A percentile compares a stretch with the other conserved stretches of the same genome.
phyloP scores from a whole-genome alignment of 2,888 invertebrate species.

The Anaspis maculata region DNA sequence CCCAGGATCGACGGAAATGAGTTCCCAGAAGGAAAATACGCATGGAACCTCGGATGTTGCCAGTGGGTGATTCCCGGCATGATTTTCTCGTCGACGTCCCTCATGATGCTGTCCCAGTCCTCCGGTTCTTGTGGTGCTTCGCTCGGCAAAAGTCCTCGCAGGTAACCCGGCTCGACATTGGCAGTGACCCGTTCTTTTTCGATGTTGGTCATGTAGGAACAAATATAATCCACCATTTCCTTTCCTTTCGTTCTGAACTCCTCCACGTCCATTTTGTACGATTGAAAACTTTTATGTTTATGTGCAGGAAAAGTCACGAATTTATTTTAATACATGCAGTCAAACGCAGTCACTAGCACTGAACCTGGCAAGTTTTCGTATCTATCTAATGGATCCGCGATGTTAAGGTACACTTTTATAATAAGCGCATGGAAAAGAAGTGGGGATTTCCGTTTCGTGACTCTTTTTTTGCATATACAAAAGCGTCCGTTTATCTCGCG shows the following conservation, averaged over 20 bases:
- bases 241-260: conserved; percentile 82
- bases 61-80: conserved; percentile 97
- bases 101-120: conserved; percentile 81
- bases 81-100: conserved; percentile 82
- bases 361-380: not conserved
- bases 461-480: too few species aligned
- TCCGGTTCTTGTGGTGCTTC: conserved; percentile 79
- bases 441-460: conserved; percentile 4
- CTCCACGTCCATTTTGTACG: conserved; percentile 68
- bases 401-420: conserved; percentile 8
- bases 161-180: conserved; percentile 84
- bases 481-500: too few species aligned
- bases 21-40: conserved; percentile 97
- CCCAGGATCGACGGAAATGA: conserved; percentile 95
- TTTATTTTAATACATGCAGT: too few species aligned
- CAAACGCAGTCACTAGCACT: not conserved
- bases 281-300: not conserved
- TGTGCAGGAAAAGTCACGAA: too few species aligned
- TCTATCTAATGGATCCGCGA: not conserved
- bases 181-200: conserved; percentile 78
- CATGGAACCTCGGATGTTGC: conserved; percentile 98
- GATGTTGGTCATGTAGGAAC: conserved; percentile 77
- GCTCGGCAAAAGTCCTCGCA: conserved; percentile 65
- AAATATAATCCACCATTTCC: conserved; percentile 94
- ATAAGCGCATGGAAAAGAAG: conserved; percentile 1